Conservation (phyloP, 2,888 invertebrate genomes). For the Nymphalis polychloros region DNA sequence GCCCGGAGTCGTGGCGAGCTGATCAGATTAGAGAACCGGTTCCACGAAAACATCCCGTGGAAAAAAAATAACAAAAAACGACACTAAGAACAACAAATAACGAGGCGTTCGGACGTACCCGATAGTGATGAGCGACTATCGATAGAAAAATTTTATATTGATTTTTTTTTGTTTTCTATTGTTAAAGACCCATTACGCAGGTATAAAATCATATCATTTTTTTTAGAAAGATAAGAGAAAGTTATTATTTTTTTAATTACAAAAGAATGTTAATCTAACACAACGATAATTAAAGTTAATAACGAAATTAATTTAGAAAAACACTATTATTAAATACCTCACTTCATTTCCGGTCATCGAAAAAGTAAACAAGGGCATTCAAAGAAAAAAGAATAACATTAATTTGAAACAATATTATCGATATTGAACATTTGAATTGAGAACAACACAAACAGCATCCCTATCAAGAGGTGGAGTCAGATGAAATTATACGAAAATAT, state of each 20-base stretch:
- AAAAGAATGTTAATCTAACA: neutral
- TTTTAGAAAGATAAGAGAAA: no score
- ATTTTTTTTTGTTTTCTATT: neutral
- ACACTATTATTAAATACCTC: no score
- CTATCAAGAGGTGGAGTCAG: slow-evolving; percentile 58
- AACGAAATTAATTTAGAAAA: neutral
- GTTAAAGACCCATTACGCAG: no score
- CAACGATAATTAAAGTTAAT: no score
- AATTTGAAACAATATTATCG: slow-evolving; percentile 1
- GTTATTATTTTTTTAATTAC: neutral
- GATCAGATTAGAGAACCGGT: slow-evolving; percentile 80
- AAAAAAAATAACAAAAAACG: slow-evolving; percentile 61
- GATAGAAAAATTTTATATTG: slow-evolving; percentile 45
- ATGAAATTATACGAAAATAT: slow-evolving; percentile 80
- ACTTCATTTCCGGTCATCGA: no score
- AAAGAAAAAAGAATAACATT: neutral
- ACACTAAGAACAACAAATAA: slow-evolving; percentile 82
- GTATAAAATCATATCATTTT: no score
- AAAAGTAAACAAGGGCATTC: no score
- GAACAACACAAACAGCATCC: slow-evolving; percentile 4
- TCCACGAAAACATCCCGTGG: slow-evolving; percentile 71
- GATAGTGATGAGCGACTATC: slow-evolving; percentile 53
- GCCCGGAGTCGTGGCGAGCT: slow-evolving; percentile 65
- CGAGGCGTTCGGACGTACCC: slow-evolving; percentile 60
- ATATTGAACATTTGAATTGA: slow-evolving; percentile 12